These are phyloP conservation scores for Julus scanicus DNA, from an alignment of 2,888 invertebrate genomes.

Conservation along the genomic window DNA sequence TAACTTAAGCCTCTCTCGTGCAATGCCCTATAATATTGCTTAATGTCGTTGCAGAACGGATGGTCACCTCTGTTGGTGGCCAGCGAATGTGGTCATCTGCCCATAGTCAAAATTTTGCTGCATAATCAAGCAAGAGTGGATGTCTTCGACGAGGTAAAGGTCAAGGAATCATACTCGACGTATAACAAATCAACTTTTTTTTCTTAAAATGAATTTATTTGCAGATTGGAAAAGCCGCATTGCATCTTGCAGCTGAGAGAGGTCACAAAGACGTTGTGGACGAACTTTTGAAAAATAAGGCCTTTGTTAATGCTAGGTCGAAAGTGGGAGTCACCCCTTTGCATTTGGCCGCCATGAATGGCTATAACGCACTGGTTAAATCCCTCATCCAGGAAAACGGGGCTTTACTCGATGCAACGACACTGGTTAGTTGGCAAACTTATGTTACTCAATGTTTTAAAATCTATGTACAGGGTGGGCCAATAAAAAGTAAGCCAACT, in stretches of 20 bases:
- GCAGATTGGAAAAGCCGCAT: conserved; percentile 78
- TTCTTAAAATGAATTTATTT: too few relatives aligned
- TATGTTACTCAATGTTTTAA: too few relatives aligned
- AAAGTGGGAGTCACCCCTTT: conserved; percentile 96
- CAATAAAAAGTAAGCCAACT: too few relatives aligned
- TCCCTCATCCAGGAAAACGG: conserved; percentile 95
- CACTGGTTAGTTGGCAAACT: conserved; percentile 72
- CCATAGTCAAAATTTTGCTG: conserved; percentile 83
- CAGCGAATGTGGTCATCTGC: conserved; percentile 94
- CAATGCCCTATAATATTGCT: too few relatives aligned
- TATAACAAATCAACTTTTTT: not conserved
- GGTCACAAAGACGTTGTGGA: conserved; percentile 80
- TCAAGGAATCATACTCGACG: not conserved
- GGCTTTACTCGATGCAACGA: conserved; percentile 94
- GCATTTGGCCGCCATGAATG: conserved; percentile 96
- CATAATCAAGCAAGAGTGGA: conserved; percentile 97
- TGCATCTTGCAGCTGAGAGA: conserved; percentile 90
- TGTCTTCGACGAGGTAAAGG: conserved; percentile 90
- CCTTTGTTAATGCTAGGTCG: conserved; percentile 98
- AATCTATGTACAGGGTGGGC: too few relatives aligned
- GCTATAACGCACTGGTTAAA: conserved; percentile 87
- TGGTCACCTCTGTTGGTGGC: conserved; percentile 98
- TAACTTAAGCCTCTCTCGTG: too few relatives aligned
- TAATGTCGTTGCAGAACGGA: conserved; percentile 67
- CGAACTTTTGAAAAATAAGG: conserved; percentile 87